Percentiles rank a stretch among this genome's conserved stretches.
Evolutionary conservation across 2,797 vertebrate species (phyloP).

Genomic region (Schizopygopsis pylzovi): DNA sequence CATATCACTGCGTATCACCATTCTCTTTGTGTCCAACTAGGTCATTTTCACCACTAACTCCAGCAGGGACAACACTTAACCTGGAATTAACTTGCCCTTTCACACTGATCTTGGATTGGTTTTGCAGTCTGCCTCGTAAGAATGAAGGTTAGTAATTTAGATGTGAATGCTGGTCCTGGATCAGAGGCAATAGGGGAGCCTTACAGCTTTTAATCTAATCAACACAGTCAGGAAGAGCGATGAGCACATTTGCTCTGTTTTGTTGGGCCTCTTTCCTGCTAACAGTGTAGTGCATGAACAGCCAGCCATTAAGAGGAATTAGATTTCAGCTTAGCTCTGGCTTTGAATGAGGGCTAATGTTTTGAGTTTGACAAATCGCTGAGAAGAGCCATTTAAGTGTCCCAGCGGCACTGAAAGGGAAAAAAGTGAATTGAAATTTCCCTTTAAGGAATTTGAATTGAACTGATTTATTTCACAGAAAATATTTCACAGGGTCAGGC

Average conservation of each 20-base stretch:
- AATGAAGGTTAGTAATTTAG: not conserved
- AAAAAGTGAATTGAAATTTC: conserved; percentile 22
- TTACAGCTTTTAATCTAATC: conserved; percentile 55
- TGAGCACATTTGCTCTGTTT: conserved; percentile 46
- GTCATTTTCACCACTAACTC: conserved; percentile 43
- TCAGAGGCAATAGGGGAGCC: conserved; percentile 40
- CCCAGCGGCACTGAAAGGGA: conserved; percentile 18
- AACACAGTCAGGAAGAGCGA: conserved; percentile 39
- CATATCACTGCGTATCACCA: conserved; percentile 49
- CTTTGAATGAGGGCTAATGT: conserved; percentile 52
- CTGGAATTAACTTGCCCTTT: not conserved
- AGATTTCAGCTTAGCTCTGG: conserved; percentile 45
- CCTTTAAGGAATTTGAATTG: conserved; percentile 5
- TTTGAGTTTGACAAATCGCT: conserved; percentile 46
- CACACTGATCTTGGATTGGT: conserved; percentile 30
- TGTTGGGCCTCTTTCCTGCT: conserved; percentile 38
- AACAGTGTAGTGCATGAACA: conserved; percentile 50
- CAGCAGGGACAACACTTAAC: conserved; percentile 43
- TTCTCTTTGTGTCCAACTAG: conserved; percentile 56
- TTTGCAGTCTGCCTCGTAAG: not conserved
- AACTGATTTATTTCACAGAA: not conserved
- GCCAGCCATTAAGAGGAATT: conserved; percentile 56
- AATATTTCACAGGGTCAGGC: not conserved
- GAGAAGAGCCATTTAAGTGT: conserved; percentile 29
- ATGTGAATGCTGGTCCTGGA: conserved; percentile 32